Base-by-base conservation (phyloP, 2,113 vertebrate genomes). In the Pelobates fuscus region DNA sequence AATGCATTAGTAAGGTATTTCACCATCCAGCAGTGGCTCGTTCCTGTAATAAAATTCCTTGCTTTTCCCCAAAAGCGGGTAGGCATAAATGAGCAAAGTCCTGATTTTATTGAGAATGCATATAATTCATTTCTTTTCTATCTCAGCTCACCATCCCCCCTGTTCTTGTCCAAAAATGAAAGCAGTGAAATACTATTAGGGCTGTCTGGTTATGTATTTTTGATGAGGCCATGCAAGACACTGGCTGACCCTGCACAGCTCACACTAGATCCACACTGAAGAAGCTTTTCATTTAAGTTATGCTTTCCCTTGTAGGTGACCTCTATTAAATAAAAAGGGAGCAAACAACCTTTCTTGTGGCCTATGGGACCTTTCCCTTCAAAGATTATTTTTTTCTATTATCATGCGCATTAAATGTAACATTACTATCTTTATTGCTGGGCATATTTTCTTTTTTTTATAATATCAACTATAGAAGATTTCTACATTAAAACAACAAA, bases 161-260 rank as follows among this genome's bases (percentile, higher is more conserved):
- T 86, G 80, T 71, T 85, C 83, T 86, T 86, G 81, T 85, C 91
- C 89, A 81, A 92, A 91, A 91, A 91, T 89, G 88, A 91, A 92
- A 91, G 89, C 88, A 89, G 87, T 90, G 90, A 90, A 91, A 91
- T 88, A 91, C 89, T 91, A 90, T 92, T 91, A 91, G 90, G 83
- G 14, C 87, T 90, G 89, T 88, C 90, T 90, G 91, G 90, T 92
- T 91, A 92, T 92, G 91, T 91, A 92, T 92, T 92, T 92, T 92
- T 92, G 90, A 91, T 92, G 91, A 92, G 89, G 84, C 89, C 88
- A 88, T 90, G 89, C 90, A 91, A 90, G 91, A 89, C 82, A 86
- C 89, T 87, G 90, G 85, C 88, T 91, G 91, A 92, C 91, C 90
- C 89, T 84, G 87, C 84, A 84, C 86, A 86, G 89, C 88, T 90